Evolutionary conservation across 2,888 invertebrate species (phyloP).

Genomic region (Clostera curtula): DNA sequence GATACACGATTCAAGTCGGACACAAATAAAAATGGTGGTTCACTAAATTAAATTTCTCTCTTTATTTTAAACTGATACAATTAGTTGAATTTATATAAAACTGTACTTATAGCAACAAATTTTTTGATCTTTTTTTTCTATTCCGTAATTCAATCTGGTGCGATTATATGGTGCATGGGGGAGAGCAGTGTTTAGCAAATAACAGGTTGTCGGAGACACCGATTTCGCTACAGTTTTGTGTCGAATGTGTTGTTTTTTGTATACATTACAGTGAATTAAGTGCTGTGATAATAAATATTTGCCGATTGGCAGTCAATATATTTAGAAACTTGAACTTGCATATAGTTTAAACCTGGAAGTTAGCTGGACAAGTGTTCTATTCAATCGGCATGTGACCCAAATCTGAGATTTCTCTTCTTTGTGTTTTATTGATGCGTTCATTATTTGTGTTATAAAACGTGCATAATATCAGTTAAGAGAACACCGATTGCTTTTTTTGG

Average conservation of each 20-base stretch:
- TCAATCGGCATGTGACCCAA: conserved; percentile 74
- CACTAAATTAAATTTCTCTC: conserved; percentile 50
- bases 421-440: conserved; percentile 38
- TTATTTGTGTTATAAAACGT: conserved; percentile 24
- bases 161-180: conserved; percentile 50
- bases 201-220: conserved; percentile 73
- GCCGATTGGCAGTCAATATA: no score
- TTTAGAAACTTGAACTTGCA: no score
- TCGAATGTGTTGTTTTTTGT: conserved; percentile 50
- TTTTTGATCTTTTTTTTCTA: conserved; percentile 33
- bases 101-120: conserved; percentile 28
- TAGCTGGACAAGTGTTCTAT: conserved; percentile 44
- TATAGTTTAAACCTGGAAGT: conserved; percentile 21
- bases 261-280: conserved; percentile 24
- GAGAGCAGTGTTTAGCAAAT: conserved; percentile 66
- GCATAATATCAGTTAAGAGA: conserved; percentile 14
- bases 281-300: conserved; percentile 21
- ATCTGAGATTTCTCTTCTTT: conserved; percentile 71
- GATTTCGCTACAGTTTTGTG: conserved; percentile 61
- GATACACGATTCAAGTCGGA: conserved; percentile 57
- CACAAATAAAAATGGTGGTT: conserved; percentile 75
- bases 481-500: conserved; percentile 8
- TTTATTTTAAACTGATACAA: conserved; percentile 46
- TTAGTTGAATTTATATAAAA: conserved; percentile 26
- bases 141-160: conserved; percentile 36